These are phyloP conservation scores for Perccottus glenii DNA, from an alignment of 2,113 vertebrate species.

Conservation along the genomic window DNA sequence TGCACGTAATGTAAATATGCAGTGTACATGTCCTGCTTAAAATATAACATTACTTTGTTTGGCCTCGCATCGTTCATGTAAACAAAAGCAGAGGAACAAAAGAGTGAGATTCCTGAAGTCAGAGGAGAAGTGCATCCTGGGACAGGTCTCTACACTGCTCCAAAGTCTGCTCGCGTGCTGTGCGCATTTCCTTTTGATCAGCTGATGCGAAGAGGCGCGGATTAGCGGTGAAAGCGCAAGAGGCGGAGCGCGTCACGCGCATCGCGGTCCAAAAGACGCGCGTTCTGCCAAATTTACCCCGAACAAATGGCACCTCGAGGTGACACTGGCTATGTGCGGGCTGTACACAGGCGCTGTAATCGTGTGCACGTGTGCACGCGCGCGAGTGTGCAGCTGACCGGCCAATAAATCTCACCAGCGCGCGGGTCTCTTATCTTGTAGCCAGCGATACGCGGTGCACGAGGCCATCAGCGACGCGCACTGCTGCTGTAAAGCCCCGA, in stretches of 20 bases:
- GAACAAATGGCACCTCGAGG: conserved; percentile 90
- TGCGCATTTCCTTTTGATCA: conserved; percentile 88
- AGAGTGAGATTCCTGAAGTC: conserved; percentile 20
- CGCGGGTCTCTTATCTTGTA: conserved; percentile 96
- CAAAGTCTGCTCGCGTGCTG: conserved; percentile 78
- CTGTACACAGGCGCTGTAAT: conserved; percentile 27
- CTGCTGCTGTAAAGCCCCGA: conserved; percentile 95
- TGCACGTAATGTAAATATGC: too few species aligned
- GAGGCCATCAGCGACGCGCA: conserved; percentile 92
- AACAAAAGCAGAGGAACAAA: conserved; percentile 39
- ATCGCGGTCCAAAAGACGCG: conserved; percentile 89
- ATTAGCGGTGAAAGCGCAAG: conserved; percentile 89
- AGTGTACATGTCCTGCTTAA: too few species aligned
- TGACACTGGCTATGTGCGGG: conserved; percentile 59
- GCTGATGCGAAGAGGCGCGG: conserved; percentile 92
- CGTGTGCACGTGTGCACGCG: conserved; percentile 2
- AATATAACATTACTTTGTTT: too few species aligned
- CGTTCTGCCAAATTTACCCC: conserved; percentile 95
- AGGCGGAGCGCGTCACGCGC: conserved; percentile 90
- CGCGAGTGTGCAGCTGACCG: conserved; percentile 79
- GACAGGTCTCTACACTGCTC: conserved; percentile 65
- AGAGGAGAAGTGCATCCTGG: conserved; percentile 24
- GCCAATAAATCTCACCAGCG: conserved; percentile 97
- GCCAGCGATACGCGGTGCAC: conserved; percentile 91
- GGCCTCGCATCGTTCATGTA: background rate